These are phyloP conservation scores for Pissodes strobi DNA, from an alignment of 1,140 invertebrate genomes.

Conservation along the genomic window DNA sequence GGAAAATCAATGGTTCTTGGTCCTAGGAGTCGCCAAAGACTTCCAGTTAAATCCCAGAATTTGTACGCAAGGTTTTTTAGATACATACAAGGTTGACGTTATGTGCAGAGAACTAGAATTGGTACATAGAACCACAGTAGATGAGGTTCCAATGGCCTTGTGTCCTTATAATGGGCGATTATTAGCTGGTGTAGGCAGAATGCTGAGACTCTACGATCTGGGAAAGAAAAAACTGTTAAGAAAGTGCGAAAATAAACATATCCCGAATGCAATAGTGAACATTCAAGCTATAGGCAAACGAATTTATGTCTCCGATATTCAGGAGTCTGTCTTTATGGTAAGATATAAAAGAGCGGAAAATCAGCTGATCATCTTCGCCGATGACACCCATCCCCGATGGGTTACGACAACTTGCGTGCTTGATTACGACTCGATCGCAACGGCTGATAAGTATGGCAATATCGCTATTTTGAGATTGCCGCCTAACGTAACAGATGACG, in stretches of 20 bases:
- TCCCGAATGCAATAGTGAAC: constrained; percentile 92
- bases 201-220: constrained; percentile 93
- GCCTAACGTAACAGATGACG: constrained; percentile 90
- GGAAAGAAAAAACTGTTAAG: constrained; percentile 95
- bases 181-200: constrained; percentile 89
- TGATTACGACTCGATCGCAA: constrained; percentile 96
- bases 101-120: constrained; percentile 83
- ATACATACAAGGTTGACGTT: constrained; percentile 81
- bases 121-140: constrained; percentile 91
- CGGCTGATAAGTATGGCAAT: constrained; percentile 99
- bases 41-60: constrained; percentile 85
- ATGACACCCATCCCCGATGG: constrained; percentile 97
- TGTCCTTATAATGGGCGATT: constrained; percentile 91
- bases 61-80: constrained; percentile 79
- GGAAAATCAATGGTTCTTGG: constrained; percentile 74
- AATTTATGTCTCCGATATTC: constrained; percentile 93
- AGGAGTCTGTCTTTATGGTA: constrained; percentile 96
- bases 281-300: constrained; percentile 93
- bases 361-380: constrained; percentile 97
- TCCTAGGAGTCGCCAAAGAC: constrained; percentile 91
- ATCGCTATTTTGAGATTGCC: constrained; percentile 89
- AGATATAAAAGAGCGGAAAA: constrained; percentile 96
- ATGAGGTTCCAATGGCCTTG: constrained; percentile 89
- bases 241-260: constrained; percentile 99
- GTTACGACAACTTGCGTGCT: constrained; percentile 90